Evolutionary conservation across 2,888 invertebrate species (phyloP), one percentile per base, ranked within the genome.

Genomic region (Spisula subtruncata): DNA sequence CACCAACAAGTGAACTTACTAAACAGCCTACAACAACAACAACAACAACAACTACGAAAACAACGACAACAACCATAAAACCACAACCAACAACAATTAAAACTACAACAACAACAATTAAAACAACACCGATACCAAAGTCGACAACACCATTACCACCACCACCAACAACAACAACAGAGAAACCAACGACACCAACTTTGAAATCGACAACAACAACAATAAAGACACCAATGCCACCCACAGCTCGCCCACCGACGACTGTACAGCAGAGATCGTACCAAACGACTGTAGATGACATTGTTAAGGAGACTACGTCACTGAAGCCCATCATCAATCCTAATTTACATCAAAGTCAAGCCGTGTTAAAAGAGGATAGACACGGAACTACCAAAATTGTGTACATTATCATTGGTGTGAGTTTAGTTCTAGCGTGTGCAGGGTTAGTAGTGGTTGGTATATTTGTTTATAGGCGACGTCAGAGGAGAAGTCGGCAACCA

Each of bases 251-350:
- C 25, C 8, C 25, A 0, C n/a, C 20, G 25, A 66, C 60, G 25
- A 66, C 60, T 25, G 25, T 66, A n/a, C 60, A 14, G 1, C 12
- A 66, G 10, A 66, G n/a, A 8, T 25, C 60, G 25, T 20, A 25
- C 12, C 25, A 66, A 66, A n/a, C 60, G 1, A 25, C n/a, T 25
- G n/a, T 8, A 66, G 10, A 4, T 25, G 25, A 25, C n/a, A 66
- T 0, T 4, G 60, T 20, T 10, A 66, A 20, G 25, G 25, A 25
- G 25, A 66, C 6, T 12, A 66, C 41, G 1, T 66, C 83, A 83
- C 14, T 66, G 25, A 83, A 60, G 66, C 83, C 83, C 1, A n/a
- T 66, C 4, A 12, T 83, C 8, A 83, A 83, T 66, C 83, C 83
- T 10, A n/a, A 83, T 66, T 66, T 83, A 35, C 51, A 48, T 18